These are phyloP conservation scores for Macrotrachela quadricornifera DNA, from an alignment of 1,140 invertebrate genomes.

Conservation along the genomic window DNA sequence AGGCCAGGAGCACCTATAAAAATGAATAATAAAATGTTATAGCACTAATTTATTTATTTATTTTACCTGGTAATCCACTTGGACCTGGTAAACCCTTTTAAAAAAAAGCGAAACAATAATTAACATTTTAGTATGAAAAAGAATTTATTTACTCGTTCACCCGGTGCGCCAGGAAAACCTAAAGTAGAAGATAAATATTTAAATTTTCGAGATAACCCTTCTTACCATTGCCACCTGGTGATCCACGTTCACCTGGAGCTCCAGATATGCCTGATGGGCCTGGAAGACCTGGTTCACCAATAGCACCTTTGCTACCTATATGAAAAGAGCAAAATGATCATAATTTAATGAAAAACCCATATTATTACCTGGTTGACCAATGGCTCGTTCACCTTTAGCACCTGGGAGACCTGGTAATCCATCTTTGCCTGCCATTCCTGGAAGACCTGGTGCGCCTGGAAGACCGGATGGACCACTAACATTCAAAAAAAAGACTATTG, in stretches of 20 bases:
- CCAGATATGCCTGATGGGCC: slow-evolving; percentile 5
- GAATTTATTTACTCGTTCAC: slow-evolving; percentile 2
- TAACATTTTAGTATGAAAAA: too few relatives aligned
- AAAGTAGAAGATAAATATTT: too few relatives aligned
- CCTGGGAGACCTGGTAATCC: slow-evolving; percentile 1
- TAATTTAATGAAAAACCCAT: background rate
- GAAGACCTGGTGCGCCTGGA: slow-evolving; percentile 8
- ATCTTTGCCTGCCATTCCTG: slow-evolving; percentile 1
- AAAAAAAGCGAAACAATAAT: too few relatives aligned
- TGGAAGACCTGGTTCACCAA: slow-evolving; percentile 10
- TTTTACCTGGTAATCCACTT: background rate
- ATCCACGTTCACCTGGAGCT: slow-evolving; percentile 7
- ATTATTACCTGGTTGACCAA: slow-evolving; percentile 10
- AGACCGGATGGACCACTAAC: background rate
- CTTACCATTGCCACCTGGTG: slow-evolving; percentile 4
- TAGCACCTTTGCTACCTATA: background rate
- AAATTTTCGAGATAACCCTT: background rate
- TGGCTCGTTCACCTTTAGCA: slow-evolving; percentile 9
- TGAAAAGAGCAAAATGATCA: background rate
- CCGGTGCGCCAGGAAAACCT: slow-evolving; percentile 7
- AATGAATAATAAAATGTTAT: slow-evolving; percentile 5
- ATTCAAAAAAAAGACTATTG: background rate
- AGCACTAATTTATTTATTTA: too few relatives aligned
- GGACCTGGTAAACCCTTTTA: background rate
- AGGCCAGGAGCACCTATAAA: slow-evolving; percentile 24